A percentile compares a stretch with the other conserved stretches of the same genome.
phyloP scores from a whole-genome alignment of 2,113 vertebrate species.

The Tichodroma muraria region DNA sequence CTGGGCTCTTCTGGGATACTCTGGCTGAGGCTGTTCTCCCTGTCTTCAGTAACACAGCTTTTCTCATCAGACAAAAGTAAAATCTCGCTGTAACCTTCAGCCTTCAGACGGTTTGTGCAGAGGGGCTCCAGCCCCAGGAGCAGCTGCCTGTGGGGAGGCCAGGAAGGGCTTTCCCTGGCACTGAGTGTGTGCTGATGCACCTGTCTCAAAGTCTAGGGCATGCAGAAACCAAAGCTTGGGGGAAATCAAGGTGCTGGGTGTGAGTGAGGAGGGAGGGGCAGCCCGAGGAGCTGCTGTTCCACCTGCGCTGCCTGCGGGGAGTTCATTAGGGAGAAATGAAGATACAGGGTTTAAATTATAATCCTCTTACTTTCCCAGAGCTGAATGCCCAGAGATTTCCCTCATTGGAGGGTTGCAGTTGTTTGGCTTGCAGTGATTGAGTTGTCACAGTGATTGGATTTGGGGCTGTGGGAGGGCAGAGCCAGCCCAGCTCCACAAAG shows the following conservation, averaged over 20 bases:
- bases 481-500: neutral
- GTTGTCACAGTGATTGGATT: neutral
- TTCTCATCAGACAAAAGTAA: fast-evolving
- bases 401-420: neutral
- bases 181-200: neutral
- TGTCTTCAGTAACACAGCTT: neutral
- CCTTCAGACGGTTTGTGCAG: neutral
- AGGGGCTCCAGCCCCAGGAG: no score
- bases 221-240: neutral
- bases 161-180: neutral
- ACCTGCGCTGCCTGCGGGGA: fast-evolving
- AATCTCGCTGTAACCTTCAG: neutral
- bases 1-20: neutral
- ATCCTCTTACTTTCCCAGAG: neutral
- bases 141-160: no score
- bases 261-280: neutral
- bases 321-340: neutral
- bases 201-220: neutral
- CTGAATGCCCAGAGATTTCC: neutral
- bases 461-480: neutral
- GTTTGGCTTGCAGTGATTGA: neutral
- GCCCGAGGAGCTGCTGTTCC: neutral
- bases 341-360: neutral
- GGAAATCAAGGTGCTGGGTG: neutral
- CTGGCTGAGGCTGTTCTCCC: neutral